Percentiles rank a stretch among this genome's conserved stretches.
phyloP scores from a whole-genome alignment of 1,140 invertebrate species.

The Tribolium madens region DNA sequence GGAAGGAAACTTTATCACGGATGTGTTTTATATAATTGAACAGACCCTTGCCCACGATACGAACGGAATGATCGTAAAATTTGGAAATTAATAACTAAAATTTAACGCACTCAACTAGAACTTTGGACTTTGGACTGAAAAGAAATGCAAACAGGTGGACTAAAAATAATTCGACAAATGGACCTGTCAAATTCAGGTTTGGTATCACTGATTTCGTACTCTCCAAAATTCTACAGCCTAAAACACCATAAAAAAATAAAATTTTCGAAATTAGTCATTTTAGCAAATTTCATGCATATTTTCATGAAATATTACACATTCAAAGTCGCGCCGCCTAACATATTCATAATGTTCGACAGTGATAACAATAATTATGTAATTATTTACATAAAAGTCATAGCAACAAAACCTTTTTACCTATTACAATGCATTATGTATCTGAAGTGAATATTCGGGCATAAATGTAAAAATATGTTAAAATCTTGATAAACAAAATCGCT shows the following conservation, averaged over 20 bases:
- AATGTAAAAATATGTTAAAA: no score
- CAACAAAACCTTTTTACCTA: no score
- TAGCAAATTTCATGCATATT: no score
- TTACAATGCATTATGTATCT: not conserved
- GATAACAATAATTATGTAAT: not conserved
- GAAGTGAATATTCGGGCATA: no score
- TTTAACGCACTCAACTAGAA: conserved; percentile 18
- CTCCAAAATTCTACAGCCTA: no score
- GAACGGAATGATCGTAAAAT: not conserved
- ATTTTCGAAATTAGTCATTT: no score
- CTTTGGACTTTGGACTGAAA: conserved; percentile 50
- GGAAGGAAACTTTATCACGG: not conserved
- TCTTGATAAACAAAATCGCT: no score
- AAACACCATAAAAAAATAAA: no score
- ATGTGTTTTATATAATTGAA: not conserved
- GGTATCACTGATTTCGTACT: not conserved
- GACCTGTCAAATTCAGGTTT: not conserved
- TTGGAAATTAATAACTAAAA: not conserved
- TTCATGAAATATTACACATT: no score
- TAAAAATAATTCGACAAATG: conserved; percentile 16
- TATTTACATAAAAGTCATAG: not conserved
- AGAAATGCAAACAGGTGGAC: conserved; percentile 38
- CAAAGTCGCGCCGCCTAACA: no score
- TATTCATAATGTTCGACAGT: not conserved
- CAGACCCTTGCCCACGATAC: not conserved